Percentiles rank a stretch among this genome's conserved stretches.
Evolutionary conservation across 92 coral and sea anemone species (phyloP).

Genomic region (Phenganax stokvisi): DNA sequence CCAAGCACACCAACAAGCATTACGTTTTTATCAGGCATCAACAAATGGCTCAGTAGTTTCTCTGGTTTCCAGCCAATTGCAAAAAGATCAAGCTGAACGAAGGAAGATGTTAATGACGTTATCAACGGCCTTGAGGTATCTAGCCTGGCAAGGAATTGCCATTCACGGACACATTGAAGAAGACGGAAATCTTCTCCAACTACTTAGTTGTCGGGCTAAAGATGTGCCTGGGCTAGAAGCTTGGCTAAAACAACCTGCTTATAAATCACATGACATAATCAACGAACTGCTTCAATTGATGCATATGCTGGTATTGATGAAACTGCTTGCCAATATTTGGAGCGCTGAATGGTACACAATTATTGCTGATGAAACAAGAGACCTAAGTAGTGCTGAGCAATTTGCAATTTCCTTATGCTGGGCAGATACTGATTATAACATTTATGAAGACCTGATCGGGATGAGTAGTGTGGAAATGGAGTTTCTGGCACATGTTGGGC

Average conservation of each 20-base stretch:
- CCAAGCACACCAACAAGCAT: slow-evolving; percentile 3
- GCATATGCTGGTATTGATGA: background rate
- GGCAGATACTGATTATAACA: slow-evolving; percentile 3
- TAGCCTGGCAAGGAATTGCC: background rate
- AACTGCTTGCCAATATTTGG: slow-evolving; percentile 2
- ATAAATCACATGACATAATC: slow-evolving; percentile 16
- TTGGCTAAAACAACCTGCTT: background rate
- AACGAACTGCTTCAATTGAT: slow-evolving; percentile 13
- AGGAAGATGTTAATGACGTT: background rate
- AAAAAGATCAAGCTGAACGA: slow-evolving; percentile 10
- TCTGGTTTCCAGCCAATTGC: slow-evolving; percentile 15
- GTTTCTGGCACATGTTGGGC: too few species aligned
- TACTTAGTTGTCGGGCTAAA: slow-evolving; percentile 2
- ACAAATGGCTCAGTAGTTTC: slow-evolving; percentile 18
- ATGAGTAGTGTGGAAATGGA: background rate
- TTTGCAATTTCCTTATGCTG: slow-evolving; percentile 11
- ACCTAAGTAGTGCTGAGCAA: slow-evolving; percentile 23
- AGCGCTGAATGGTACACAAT: slow-evolving; percentile 7
- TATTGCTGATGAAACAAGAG: slow-evolving; percentile 27
- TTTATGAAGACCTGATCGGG: slow-evolving; percentile 23
- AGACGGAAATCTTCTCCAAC: slow-evolving; percentile 8
- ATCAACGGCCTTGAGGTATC: slow-evolving; percentile 2
- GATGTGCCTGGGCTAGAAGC: slow-evolving; percentile 24
- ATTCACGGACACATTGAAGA: slow-evolving; percentile 19
- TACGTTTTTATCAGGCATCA: background rate